Percentiles rank a stretch among this genome's conserved stretches.
These are phyloP conservation scores for Diarsia mendica DNA, from an alignment of 2,888 invertebrate species.

Conservation along the genomic window DNA sequence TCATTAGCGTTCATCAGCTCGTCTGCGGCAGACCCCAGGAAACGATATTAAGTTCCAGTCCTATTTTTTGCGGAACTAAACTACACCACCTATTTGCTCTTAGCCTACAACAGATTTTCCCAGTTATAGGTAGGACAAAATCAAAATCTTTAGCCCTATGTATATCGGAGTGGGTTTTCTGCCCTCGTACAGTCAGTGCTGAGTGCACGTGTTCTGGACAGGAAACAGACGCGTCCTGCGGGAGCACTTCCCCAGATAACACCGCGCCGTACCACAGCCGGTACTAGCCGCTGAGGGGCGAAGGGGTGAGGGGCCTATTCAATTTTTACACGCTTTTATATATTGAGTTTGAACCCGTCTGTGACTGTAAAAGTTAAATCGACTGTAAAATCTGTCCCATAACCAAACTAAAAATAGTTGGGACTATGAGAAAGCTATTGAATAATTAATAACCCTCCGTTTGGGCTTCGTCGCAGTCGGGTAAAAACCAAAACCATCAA, in stretches of 20 bases:
- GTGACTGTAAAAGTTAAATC: neutral
- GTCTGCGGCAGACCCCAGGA: neutral
- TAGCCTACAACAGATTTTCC: neutral
- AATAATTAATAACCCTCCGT: too few relatives aligned
- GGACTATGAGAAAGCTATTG: too few relatives aligned
- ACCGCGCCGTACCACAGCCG: neutral
- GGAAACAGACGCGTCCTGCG: slow-evolving; percentile 66
- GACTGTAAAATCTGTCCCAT: neutral
- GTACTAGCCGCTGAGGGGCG: neutral
- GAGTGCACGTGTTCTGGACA: slow-evolving; percentile 48
- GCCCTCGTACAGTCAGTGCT: too few relatives aligned
- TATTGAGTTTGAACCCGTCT: slow-evolving; percentile 5
- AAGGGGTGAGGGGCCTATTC: slow-evolving; percentile 9
- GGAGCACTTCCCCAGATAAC: slow-evolving; percentile 59
- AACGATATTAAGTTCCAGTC: neutral
- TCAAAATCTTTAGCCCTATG: neutral
- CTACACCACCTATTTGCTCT: neutral
- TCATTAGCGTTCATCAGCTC: neutral
- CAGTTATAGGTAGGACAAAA: neutral
- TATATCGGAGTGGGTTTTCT: neutral
- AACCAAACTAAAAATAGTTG: neutral
- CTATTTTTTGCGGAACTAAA: neutral
- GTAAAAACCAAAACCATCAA: too few relatives aligned
- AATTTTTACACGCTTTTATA: too few relatives aligned
- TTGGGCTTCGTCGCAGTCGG: too few relatives aligned